Evolutionary conservation across 2,113 vertebrate genomes (phyloP).

Genomic region (Seriola quinqueradiata): DNA sequence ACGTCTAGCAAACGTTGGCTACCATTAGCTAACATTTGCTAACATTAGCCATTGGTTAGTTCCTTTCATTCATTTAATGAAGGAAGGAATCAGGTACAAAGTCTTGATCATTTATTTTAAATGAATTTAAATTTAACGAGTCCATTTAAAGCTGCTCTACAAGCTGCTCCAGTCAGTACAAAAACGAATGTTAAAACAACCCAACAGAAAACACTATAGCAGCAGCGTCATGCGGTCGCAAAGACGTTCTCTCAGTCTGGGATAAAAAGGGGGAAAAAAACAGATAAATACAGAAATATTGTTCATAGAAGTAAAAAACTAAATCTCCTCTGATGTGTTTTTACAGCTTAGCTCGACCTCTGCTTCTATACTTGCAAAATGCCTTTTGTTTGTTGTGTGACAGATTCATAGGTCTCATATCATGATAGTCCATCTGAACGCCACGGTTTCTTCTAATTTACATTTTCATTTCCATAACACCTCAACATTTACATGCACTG

Average conservation of each 20-base stretch:
- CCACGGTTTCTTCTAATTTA: neutral
- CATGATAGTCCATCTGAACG: neutral
- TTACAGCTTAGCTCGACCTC: neutral
- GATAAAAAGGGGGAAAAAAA: neutral
- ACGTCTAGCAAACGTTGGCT: too few species aligned
- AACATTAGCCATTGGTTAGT: too few species aligned
- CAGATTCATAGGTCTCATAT: neutral
- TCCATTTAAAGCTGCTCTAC: too few species aligned
- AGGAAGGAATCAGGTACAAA: too few species aligned
- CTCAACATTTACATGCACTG: neutral
- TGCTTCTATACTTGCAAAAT: neutral
- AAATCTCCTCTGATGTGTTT: neutral
- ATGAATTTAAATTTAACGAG: too few species aligned
- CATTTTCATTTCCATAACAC: constrained; percentile 1
- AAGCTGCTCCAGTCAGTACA: too few species aligned
- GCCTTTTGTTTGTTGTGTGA: neutral
- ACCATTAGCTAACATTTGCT: too few species aligned
- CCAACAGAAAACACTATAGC: neutral
- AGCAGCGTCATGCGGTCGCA: neutral
- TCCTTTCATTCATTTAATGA: too few species aligned
- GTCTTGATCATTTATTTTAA: too few species aligned
- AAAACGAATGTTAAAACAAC: neutral
- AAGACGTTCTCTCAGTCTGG: neutral
- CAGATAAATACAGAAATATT: neutral
- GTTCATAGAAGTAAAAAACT: too few species aligned